phyloP scores from a whole-genome alignment of 2,113 vertebrate genomes.

The Prochilodus magdalenae region DNA sequence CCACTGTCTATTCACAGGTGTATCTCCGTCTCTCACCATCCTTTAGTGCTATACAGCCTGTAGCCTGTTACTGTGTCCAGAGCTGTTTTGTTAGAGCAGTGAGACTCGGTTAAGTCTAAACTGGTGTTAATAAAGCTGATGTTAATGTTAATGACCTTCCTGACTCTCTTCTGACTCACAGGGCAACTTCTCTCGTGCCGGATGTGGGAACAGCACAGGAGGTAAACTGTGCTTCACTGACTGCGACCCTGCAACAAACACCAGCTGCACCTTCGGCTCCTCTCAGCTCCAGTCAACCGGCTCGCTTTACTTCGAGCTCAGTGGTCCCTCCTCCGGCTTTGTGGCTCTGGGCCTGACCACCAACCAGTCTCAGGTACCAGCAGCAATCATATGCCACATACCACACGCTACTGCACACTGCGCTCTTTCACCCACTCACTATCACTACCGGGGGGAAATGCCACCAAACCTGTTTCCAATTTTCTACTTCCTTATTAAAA shows the following conservation, averaged over 20 bases:
- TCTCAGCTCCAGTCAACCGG: background rate
- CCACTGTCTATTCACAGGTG: background rate
- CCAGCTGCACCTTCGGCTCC: background rate
- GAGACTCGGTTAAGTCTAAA: no score
- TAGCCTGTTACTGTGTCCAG: no score
- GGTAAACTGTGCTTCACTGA: background rate
- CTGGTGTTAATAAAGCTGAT: no score
- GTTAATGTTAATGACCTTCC: background rate
- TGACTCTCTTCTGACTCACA: background rate
- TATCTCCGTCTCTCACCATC: background rate
- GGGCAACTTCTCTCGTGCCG: background rate
- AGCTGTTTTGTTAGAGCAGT: no score
- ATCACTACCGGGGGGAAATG: background rate
- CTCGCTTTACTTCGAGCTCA: background rate
- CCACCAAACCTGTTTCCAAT: background rate
- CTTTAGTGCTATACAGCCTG: no score
- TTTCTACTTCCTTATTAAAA: background rate
- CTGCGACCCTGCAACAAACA: background rate
- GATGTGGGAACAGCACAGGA: background rate
- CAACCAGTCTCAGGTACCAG: background rate
- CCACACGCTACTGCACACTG: background rate
- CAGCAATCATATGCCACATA: background rate
- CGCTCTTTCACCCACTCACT: no score
- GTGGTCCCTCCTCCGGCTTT: background rate
- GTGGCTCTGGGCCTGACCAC: constrained; percentile 2